These are phyloP conservation scores for Hyles lineata DNA, from an alignment of 2,888 invertebrate genomes.

Conservation along the genomic window DNA sequence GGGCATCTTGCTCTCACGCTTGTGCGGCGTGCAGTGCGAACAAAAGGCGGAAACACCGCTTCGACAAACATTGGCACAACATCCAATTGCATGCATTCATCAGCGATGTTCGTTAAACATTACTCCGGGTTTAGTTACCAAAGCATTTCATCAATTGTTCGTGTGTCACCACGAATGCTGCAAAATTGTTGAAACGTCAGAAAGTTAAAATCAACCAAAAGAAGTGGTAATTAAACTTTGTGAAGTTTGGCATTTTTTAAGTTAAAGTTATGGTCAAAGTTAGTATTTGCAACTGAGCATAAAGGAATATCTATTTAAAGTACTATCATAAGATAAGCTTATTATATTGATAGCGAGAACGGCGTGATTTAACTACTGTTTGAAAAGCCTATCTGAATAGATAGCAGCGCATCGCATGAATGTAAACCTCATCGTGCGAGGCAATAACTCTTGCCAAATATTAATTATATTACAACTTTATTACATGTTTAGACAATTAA, in stretches of 20 bases:
- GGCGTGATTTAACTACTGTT: neutral
- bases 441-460: slow-evolving; percentile 1
- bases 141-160: slow-evolving; percentile 5
- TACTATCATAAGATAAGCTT: no score
- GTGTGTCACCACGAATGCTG: neutral
- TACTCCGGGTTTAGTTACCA: neutral
- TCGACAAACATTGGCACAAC: slow-evolving; percentile 23
- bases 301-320: no score
- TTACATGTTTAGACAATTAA: slow-evolving; percentile 2
- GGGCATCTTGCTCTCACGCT: slow-evolving; percentile 17
- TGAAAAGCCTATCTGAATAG: neutral
- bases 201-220: no score
- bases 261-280: no score
- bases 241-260: no score
- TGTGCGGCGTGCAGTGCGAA: slow-evolving; percentile 6
- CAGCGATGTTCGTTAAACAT: neutral
- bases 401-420: neutral
- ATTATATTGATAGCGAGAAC: neutral
- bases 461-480: neutral
- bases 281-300: no score
- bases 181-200: no score
- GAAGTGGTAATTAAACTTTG: no score
- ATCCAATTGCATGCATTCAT: slow-evolving; percentile 13
- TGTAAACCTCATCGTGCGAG: neutral
- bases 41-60: slow-evolving; percentile 23